Evolutionary conservation across 2,888 invertebrate species (phyloP).

Genomic region (Alloplasta piceator): DNA sequence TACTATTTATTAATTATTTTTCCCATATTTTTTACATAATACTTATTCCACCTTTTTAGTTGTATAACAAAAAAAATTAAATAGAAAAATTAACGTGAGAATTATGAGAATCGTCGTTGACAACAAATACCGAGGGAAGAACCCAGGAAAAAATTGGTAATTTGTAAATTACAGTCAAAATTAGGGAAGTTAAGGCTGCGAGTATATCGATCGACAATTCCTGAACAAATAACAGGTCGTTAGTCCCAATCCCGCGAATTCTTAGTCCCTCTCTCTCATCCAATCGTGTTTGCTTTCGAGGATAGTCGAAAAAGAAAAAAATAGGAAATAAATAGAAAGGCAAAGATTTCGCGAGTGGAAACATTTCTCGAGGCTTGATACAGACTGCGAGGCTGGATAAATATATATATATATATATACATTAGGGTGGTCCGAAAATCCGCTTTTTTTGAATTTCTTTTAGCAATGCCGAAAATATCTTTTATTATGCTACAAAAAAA

Average conservation of each 20-base stretch:
- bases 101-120: too few relatives aligned
- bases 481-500: too few relatives aligned
- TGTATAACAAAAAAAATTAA: too few relatives aligned
- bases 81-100: background rate
- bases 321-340: slow-evolving; percentile 30
- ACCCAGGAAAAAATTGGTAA: slow-evolving; percentile 5
- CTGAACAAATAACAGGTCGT: slow-evolving; percentile 45
- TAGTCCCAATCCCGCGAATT: slow-evolving; percentile 55
- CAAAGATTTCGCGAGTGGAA: slow-evolving; percentile 47
- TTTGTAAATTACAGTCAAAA: slow-evolving; percentile 28
- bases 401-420: too few relatives aligned
- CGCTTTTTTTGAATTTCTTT: too few relatives aligned
- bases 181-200: slow-evolving; percentile 47
- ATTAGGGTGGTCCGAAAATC: too few relatives aligned
- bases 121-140: too few relatives aligned
- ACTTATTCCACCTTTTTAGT: too few relatives aligned
- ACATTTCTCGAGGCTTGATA: slow-evolving; percentile 27
- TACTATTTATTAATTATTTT: too few relatives aligned
- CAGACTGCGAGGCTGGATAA: background rate
- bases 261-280: slow-evolving; percentile 32
- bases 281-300: slow-evolving; percentile 12
- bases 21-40: too few relatives aligned
- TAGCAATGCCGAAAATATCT: too few relatives aligned
- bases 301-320: slow-evolving; percentile 3
- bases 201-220: slow-evolving; percentile 49